Base-by-base conservation (phyloP, 2,797 vertebrate genomes). In the Nothura maculosa region DNA sequence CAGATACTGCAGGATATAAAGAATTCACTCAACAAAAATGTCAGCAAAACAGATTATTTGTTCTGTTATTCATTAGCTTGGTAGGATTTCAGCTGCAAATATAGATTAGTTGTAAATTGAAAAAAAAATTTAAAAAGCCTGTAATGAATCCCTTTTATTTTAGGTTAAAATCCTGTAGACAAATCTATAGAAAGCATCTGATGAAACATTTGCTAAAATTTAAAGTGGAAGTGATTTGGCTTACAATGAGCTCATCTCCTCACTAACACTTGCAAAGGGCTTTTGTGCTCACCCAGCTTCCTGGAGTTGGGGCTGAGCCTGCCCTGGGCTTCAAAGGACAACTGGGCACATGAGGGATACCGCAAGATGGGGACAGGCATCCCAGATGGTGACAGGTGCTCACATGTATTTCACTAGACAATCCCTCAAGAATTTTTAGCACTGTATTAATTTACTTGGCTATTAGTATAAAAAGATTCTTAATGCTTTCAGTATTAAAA, bases 281-380 rank as follows among this genome's bases (percentile, higher is more conserved):
- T 62, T 5, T 54, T 1, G 3, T 25, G 22, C 16, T 24, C 54
- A 28, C 19, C 47, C 55, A 62, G 30, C 24, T 54, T n/a, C 38
- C 28, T 8, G 10, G 36, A 20, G 8, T 22, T 13, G 8, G 62
- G 48, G 45, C 66, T 27, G 11, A 19, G 14, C 24, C 5, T 50
- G 27, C 25, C 32, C 47, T 20, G 32, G 66, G 15, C 22, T 67
- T 32, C 18, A 20, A n/a, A 18, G 17, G 30, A 12, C 67, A 67
- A 12, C 16, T 5, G 38, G 47, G 36, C 50, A 61, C 38, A 27
- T 24, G 2, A 0, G 42, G 34, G 32, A 22, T 84, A 42, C 60
- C 74, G 22, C 45, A n/a, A 50, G 15, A 3, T 1, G 4, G 0
- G 5, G 12, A 36, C 0, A 2, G 20, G 11, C 0, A 0, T 16